Percentiles rank a stretch among this genome's conserved stretches.
phyloP scores from a whole-genome alignment of 2,888 invertebrate genomes.

The Dicycla oo region DNA sequence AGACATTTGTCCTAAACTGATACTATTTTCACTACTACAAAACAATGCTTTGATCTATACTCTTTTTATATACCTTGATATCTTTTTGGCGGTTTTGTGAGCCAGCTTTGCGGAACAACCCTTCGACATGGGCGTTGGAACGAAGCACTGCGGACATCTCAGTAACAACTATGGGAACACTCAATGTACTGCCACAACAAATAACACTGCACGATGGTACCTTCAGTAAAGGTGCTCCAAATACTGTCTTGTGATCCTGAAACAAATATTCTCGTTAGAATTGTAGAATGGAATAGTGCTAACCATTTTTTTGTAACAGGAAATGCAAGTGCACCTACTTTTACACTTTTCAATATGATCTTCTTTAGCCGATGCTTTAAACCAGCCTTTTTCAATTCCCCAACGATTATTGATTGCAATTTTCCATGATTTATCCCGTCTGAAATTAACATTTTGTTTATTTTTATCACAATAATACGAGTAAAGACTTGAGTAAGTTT shows the following conservation, averaged over 20 bases:
- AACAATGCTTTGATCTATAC: not conserved
- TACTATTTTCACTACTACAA: not conserved
- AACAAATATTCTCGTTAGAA: slow-evolving; percentile 50
- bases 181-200: slow-evolving; percentile 92
- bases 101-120: slow-evolving; percentile 97
- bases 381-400: slow-evolving; percentile 92
- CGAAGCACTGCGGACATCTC: slow-evolving; percentile 93
- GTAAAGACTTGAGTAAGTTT: slow-evolving; percentile 61
- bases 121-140: slow-evolving; percentile 93
- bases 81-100: slow-evolving; percentile 95
- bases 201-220: slow-evolving; percentile 90
- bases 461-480: slow-evolving; percentile 65
- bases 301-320: slow-evolving; percentile 39
- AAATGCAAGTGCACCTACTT: slow-evolving; percentile 78
- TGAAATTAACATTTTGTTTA: slow-evolving; percentile 87
- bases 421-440: slow-evolving; percentile 88
- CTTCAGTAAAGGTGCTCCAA: slow-evolving; percentile 86
- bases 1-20: not conserved
- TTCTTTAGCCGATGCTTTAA: slow-evolving; percentile 93
- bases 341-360: slow-evolving; percentile 88
- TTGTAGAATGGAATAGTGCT: not conserved
- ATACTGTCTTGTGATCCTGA: slow-evolving; percentile 87
- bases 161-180: slow-evolving; percentile 93
- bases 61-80: slow-evolving; percentile 90
- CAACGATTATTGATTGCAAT: slow-evolving; percentile 90